phyloP scores from a whole-genome alignment of 2,797 vertebrate genomes.

The Lacerta viridis region DNA sequence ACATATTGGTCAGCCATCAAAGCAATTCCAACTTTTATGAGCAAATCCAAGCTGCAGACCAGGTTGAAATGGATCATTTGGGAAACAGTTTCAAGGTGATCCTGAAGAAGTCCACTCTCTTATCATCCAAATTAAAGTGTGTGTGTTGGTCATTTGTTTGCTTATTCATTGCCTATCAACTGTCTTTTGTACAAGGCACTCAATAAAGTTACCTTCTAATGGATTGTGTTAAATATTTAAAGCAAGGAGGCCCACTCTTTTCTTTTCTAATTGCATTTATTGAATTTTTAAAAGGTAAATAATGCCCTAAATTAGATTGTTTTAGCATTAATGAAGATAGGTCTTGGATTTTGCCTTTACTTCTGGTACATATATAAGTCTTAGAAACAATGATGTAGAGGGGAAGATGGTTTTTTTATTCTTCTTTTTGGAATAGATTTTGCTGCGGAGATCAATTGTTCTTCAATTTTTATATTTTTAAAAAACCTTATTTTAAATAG shows the following conservation, averaged over 20 bases:
- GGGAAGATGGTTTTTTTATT: not conserved
- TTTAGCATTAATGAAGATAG: not conserved
- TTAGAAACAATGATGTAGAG: not conserved
- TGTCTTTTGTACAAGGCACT: not conserved
- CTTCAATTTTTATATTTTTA: not conserved
- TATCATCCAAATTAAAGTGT: slow-evolving; percentile 23
- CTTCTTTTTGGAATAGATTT: not conserved
- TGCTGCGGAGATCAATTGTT: not conserved
- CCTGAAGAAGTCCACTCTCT: slow-evolving; percentile 9
- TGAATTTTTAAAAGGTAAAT: slow-evolving; percentile 38
- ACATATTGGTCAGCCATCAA: not conserved
- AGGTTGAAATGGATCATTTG: not conserved
- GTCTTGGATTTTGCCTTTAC: not conserved
- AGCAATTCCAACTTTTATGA: too few species aligned
- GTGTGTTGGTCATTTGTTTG: not conserved
- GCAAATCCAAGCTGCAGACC: not conserved
- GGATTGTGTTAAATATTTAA: slow-evolving; percentile 15
- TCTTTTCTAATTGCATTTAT: slow-evolving; percentile 24
- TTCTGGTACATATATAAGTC: not conserved
- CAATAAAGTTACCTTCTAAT: slow-evolving; percentile 16
- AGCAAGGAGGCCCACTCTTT: not conserved
- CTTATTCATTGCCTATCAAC: slow-evolving; percentile 20
- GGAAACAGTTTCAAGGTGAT: slow-evolving; percentile 5
- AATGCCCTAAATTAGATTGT: slow-evolving; percentile 1
- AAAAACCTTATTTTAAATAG: not conserved